Base-by-base conservation (phyloP, 2,888 invertebrate genomes). In the Eustalomyia histrio region DNA sequence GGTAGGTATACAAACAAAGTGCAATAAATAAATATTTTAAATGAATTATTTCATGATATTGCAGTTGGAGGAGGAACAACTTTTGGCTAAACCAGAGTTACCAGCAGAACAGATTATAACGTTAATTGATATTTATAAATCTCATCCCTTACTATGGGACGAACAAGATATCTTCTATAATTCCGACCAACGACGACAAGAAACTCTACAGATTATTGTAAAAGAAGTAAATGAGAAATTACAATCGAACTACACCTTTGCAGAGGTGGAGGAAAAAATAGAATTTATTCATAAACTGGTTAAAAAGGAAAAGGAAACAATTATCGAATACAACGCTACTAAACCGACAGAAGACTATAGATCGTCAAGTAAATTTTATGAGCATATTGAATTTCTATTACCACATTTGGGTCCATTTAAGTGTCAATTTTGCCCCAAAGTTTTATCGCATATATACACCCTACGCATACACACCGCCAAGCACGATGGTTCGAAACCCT, bases 321-420 rank as follows among this genome's bases (percentile, higher is more conserved):
- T 71, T 63, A 65, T 84, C 24, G 75, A 79, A 60, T 71, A 78
- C 52, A 72, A 85, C 14, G 84, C 84, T n/a, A 85, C 78, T 12
- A 86, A 84, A 52, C 83, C 84, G 60, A 71, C 82, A 5, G 53
- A 75, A 21, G 71, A 78, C 39, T 85, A 85, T 1, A 81, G 85
- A 69, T 83, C 87, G 29, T 83, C 85, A 1, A 86, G 71, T 84
- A 79, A 68, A 43, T 84, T 80, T 74, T 83, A 75, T 33, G 78
- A 80, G 52, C 78, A 80, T 21, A 87, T 88, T 18, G 84, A 86
- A 0, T 83, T 86, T 53, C 85, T 84, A 4, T 79, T 86, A 60
- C 84, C 85, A 0, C 86, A 89, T 71, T 86, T 87, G 64, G 85
- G 86, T 0, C 89, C 89, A 73, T 88, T 88, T 7, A 84, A 85